Percentiles rank a stretch among this genome's conserved stretches.
Conservation (phyloP, 2,888 invertebrate genomes). For the Agapetus fuscipes region DNA sequence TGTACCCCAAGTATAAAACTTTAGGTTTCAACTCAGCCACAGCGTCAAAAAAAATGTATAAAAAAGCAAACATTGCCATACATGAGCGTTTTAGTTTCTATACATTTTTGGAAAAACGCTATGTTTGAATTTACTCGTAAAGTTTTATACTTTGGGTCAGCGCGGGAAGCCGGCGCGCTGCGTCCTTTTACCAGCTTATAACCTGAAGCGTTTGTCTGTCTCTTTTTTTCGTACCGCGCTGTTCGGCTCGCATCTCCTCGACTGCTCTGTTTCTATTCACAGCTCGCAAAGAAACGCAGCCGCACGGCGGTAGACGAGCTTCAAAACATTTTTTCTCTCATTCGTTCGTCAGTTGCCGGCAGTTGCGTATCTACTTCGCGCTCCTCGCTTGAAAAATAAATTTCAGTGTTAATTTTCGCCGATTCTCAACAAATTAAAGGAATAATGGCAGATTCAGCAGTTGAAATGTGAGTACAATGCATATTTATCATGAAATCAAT, state of each 20-base stretch:
- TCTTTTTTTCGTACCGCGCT: constrained; percentile 10
- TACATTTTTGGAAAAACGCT: too few relatives aligned
- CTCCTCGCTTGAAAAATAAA: constrained; percentile 12
- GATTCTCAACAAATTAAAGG: constrained; percentile 21
- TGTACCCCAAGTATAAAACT: too few relatives aligned
- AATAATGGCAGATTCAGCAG: constrained; percentile 54
- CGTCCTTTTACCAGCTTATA: constrained; percentile 9
- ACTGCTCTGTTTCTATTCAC: constrained; percentile 4
- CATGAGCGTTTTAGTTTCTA: too few relatives aligned
- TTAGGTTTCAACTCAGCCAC: too few relatives aligned
- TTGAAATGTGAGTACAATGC: constrained; percentile 52
- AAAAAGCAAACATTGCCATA: too few relatives aligned
- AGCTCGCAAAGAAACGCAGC: constrained; percentile 5
- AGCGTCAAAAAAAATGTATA: too few relatives aligned
- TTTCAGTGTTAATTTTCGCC: constrained; percentile 8
- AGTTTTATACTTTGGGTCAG: too few relatives aligned
- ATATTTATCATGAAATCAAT: constrained; percentile 13
- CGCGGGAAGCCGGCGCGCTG: constrained; percentile 21
- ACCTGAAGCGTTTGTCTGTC: constrained; percentile 18
- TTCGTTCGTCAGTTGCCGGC: constrained; percentile 21
- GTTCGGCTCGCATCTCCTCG: constrained; percentile 1
- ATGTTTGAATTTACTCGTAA: too few relatives aligned
- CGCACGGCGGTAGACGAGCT: constrained; percentile 13
- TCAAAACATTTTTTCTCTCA: constrained; percentile 19
- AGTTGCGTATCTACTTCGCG: constrained; percentile 12